Conservation (phyloP, 2,888 invertebrate genomes). For the Pheosia tremula region DNA sequence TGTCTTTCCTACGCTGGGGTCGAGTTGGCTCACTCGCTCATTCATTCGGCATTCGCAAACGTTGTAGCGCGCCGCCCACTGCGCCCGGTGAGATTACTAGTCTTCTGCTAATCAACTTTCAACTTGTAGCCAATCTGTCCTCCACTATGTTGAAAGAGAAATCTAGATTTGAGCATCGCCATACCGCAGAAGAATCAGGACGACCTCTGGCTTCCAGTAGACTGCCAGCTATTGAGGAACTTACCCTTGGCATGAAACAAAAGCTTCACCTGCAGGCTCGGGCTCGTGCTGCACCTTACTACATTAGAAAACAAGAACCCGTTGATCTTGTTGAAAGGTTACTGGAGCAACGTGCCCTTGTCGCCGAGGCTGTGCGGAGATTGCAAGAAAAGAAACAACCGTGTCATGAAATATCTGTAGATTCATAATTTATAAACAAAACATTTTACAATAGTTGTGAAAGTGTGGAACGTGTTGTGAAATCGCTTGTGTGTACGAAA, state of each 20-base stretch:
- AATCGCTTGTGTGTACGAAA: slow-evolving; percentile 83
- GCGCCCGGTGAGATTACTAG: slow-evolving; percentile 62
- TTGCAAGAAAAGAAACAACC: slow-evolving; percentile 80
- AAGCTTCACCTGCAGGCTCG: slow-evolving; percentile 81
- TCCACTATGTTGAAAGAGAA: slow-evolving; percentile 79
- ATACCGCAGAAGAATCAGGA: slow-evolving; percentile 61
- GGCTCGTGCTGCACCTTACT: slow-evolving; percentile 80
- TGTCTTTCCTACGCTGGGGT: slow-evolving; percentile 74
- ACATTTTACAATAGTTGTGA: slow-evolving; percentile 78
- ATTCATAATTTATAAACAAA: slow-evolving; percentile 81
- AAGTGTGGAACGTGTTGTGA: slow-evolving; percentile 84
- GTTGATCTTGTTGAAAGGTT: slow-evolving; percentile 80
- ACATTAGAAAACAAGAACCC: slow-evolving; percentile 82
- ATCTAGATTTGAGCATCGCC: slow-evolving; percentile 69
- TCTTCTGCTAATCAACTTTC: slow-evolving; percentile 52
- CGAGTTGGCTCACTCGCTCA: slow-evolving; percentile 77
- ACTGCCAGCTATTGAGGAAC: slow-evolving; percentile 77
- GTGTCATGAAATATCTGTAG: slow-evolving; percentile 80
- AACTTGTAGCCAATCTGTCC: slow-evolving; percentile 35
- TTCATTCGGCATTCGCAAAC: slow-evolving; percentile 82
- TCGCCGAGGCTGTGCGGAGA: slow-evolving; percentile 81
- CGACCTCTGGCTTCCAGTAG: slow-evolving; percentile 68
- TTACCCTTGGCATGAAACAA: slow-evolving; percentile 80
- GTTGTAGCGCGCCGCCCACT: slow-evolving; percentile 68
- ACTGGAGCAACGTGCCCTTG: slow-evolving; percentile 80